A percentile compares a stretch with the other conserved stretches of the same genome.
Conservation (phyloP, 2,888 invertebrate genomes). For the Temnothorax rugatulus region DNA sequence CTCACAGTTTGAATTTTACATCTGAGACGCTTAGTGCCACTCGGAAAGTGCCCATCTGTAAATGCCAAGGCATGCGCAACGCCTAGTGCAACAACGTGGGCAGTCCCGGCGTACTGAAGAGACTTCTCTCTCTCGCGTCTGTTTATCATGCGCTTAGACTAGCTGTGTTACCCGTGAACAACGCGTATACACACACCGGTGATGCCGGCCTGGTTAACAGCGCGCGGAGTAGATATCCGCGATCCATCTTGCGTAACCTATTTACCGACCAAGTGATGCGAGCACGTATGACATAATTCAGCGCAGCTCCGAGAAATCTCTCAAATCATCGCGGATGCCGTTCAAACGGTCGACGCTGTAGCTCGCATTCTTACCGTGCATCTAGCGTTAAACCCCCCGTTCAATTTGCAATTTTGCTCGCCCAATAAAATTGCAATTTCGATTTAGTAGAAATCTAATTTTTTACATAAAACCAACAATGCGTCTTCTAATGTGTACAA, state of each 20-base stretch:
- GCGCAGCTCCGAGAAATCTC: conserved; percentile 61
- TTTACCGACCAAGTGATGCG: conserved; percentile 77
- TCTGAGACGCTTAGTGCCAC: background rate
- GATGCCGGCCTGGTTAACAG: conserved; percentile 72
- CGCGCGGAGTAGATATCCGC: conserved; percentile 71
- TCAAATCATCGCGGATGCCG: conserved; percentile 62
- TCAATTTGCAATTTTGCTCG: background rate
- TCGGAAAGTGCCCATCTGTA: conserved; percentile 15
- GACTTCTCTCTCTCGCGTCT: conserved; percentile 41
- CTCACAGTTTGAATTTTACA: background rate
- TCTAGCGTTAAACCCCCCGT: background rate
- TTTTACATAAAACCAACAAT: background rate
- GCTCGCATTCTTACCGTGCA: conserved; percentile 1
- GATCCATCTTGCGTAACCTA: conserved; percentile 84
- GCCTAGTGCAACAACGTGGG: background rate
- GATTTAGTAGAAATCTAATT: background rate
- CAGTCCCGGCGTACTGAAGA: conserved; percentile 14
- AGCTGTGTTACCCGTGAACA: conserved; percentile 55
- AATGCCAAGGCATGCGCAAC: background rate
- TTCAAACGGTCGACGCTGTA: conserved; percentile 65
- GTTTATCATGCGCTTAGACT: conserved; percentile 32
- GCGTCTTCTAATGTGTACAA: background rate
- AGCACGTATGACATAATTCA: conserved; percentile 79
- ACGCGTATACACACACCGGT: conserved; percentile 17
- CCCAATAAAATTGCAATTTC: background rate